Evolutionary conservation across 30 jellyfish, hydroid and myxozoan genomes (phyloP), one percentile per base, ranked within the genome.

Genomic region (Mastigias papua): DNA sequence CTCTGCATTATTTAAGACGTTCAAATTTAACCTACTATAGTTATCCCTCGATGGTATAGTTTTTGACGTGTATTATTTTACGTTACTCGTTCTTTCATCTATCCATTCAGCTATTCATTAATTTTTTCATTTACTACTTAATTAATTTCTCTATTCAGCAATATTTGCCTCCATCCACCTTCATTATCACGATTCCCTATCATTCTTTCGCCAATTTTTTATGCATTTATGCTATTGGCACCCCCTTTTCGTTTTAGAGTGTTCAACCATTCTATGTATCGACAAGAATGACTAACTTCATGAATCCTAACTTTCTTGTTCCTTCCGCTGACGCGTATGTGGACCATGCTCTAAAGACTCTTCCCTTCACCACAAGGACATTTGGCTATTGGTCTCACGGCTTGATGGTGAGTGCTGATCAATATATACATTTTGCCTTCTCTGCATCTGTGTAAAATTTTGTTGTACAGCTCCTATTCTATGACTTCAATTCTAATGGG

Each of bases 371-470:
- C 20, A 73, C 81, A 30, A 71, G 91, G 33, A 71, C 90, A 22
- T 87, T 76, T 86, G 98, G 98, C 32, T 92, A 68, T 67, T 92
- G 98, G 98, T 69, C 86, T 2, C 96, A 92, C 61, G 98, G 91
- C 62, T 21, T 85, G 19, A 29, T 37, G 77, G 94, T 86, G 69
- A 69, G 93, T 68, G 29, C 23, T 21, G 17, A 13, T 69, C 11
- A 1, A 1, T 66, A 27, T 7, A 11, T 13, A 3, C 34, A 27
- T n/a, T n/a, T n/a, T n/a, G n/a, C n/a, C n/a, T n/a, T n/a, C n/a
- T n/a, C n/a, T n/a, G n/a, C n/a, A n/a, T n/a, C n/a, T n/a, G n/a
- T n/a, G n/a, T n/a, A n/a, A n/a, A n/a, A n/a, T n/a, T n/a, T n/a
- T n/a, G n/a, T n/a, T n/a, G n/a, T n/a, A n/a, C n/a, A n/a, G n/a